Base-by-base conservation (phyloP, 53 echinoderm and acorn worm genomes). In the Luidia sarsii region DNA sequence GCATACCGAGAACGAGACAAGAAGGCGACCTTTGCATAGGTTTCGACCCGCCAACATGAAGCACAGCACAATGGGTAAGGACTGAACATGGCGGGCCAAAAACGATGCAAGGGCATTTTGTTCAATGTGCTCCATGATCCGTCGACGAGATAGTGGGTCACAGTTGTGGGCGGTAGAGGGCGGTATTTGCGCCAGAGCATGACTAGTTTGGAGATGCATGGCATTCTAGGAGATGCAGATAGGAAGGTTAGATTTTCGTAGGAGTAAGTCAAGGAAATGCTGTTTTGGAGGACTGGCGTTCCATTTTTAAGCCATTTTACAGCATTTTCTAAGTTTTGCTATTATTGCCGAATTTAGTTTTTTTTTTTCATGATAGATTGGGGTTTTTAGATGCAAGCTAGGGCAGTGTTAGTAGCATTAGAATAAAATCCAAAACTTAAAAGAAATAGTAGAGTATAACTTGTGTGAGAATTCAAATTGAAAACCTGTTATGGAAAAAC, bases 1-100 rank as follows among this genome's bases (percentile, higher is more conserved):
- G 45, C 77, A 77, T 15, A 61, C 67, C 55, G 77, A 61, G 77
- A 77, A 61, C 77, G 77, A 77, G 77, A 77, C 77, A 77, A 77
- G 77, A 77, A 77, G 77, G 77, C 23, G 21, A 30, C 77, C 77
- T 77, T n/a, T 77, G 77, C 61, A 60, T 77, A 61, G 48, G 60
- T 37, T 39, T 16, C 61, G 77, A 77, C 77, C 77, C 61, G 27
- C 60, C 77, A 2, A 77, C 77, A 41, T 41, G 11, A 77, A 77
- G 45, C 31, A 77, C 77, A 77, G 46, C 32, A 55, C 74, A 77
- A 24, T 13, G 35, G 2, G 36, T 43, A 28, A 7, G 27, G 35
- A 46, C 32, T 1, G 28, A 34, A 4, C 10, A 0, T 9, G 62
- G 60, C 59, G 25, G 61, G 77, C 61, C 77, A 77, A 36, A 22